Conservation (phyloP, 2,888 invertebrate genomes). For the Prosapia bicincta region DNA sequence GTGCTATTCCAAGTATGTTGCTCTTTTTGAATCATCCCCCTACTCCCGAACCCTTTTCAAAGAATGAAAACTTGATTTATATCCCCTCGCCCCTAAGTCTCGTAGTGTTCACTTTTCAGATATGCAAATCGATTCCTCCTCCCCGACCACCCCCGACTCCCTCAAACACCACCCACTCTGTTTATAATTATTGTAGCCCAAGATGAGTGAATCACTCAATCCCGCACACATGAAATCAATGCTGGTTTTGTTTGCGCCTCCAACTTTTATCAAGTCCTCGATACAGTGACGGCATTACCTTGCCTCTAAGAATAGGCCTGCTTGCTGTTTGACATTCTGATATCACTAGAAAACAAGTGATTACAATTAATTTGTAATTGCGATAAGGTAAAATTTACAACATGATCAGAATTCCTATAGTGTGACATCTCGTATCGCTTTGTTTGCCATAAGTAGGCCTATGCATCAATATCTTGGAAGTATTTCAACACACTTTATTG, state of each 20-base stretch:
- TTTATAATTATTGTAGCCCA: slow-evolving; percentile 2
- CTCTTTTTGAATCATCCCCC: slow-evolving; percentile 9
- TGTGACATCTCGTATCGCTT: background rate
- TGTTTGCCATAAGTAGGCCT: background rate
- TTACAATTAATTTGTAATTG: slow-evolving; percentile 2
- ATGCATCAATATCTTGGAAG: background rate
- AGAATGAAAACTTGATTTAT: slow-evolving; percentile 32
- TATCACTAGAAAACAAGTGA: background rate
- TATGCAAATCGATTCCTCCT: background rate
- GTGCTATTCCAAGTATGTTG: slow-evolving; percentile 3
- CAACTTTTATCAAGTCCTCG: background rate
- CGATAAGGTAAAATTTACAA: background rate
- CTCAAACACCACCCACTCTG: background rate
- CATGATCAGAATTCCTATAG: background rate
- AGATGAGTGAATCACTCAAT: background rate
- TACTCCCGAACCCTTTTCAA: slow-evolving; percentile 29
- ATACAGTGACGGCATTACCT: background rate
- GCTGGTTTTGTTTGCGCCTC: background rate
- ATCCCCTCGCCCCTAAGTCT: slow-evolving; percentile 15
- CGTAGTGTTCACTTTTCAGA: background rate
- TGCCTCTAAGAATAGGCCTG: background rate
- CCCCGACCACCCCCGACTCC: background rate
- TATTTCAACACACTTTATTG: background rate
- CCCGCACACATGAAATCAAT: background rate
- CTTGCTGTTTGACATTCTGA: background rate